Percentiles rank a stretch among this genome's conserved stretches.
phyloP scores from a whole-genome alignment of 2,888 invertebrate species.

The Rambutsinella grinnellia region DNA sequence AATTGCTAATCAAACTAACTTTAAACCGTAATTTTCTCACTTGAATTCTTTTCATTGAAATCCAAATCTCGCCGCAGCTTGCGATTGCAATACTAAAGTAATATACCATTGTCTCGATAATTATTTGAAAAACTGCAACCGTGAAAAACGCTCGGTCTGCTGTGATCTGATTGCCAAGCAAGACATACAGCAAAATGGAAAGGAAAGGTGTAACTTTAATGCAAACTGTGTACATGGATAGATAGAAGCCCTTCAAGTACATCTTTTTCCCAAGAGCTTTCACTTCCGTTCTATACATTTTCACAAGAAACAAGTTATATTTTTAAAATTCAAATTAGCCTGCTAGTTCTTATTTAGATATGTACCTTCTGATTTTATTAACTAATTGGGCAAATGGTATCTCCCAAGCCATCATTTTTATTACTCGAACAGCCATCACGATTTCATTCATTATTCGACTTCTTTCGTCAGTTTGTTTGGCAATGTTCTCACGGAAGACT shows the following conservation, averaged over 20 bases:
- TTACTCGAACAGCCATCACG: slow-evolving; percentile 74
- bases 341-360: background rate
- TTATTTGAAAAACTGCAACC: slow-evolving; percentile 41
- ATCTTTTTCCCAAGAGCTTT: slow-evolving; percentile 76
- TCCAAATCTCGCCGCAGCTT: slow-evolving; percentile 39
- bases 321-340: slow-evolving; percentile 2
- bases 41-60: slow-evolving; percentile 37
- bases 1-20: background rate
- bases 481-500: slow-evolving; percentile 75
- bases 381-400: slow-evolving; percentile 72
- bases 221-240: slow-evolving; percentile 79
- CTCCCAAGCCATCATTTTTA: slow-evolving; percentile 79
- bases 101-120: slow-evolving; percentile 48
- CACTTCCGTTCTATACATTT: slow-evolving; percentile 79
- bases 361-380: slow-evolving; percentile 31
- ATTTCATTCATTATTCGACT: slow-evolving; percentile 74
- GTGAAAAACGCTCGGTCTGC: slow-evolving; percentile 75
- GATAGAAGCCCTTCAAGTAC: slow-evolving; percentile 74
- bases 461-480: slow-evolving; percentile 69
- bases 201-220: slow-evolving; percentile 70
- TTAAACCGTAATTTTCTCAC: slow-evolving; percentile 14
- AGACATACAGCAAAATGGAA: slow-evolving; percentile 57
- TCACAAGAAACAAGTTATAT: too few relatives aligned
- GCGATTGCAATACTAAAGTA: slow-evolving; percentile 45
- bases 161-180: slow-evolving; percentile 68